Conservation (phyloP, 2,113 vertebrate genomes). For the Cyanistes caeruleus region DNA sequence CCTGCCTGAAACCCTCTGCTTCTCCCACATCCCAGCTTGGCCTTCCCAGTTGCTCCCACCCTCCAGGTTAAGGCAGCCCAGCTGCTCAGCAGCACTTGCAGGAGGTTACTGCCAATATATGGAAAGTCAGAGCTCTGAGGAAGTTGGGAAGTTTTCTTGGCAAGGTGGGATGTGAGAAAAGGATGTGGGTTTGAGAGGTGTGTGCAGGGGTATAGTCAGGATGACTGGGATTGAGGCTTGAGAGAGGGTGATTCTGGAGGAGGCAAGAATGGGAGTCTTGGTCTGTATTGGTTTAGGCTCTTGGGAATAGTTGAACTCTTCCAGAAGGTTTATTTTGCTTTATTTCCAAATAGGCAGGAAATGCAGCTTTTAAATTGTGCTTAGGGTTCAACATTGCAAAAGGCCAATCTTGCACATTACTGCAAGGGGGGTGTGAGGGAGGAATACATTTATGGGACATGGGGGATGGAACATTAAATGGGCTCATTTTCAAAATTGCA, state of each 20-base stretch:
- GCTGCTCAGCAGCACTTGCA: background rate
- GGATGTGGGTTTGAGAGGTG: background rate
- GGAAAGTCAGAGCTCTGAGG: background rate
- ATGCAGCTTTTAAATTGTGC: background rate
- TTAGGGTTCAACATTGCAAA: background rate
- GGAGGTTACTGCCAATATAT: background rate
- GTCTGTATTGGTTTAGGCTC: background rate
- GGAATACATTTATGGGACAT: background rate
- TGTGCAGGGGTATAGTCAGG: background rate
- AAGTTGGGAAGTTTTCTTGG: background rate
- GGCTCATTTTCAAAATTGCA: background rate
- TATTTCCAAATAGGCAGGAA: background rate
- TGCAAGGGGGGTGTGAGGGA: background rate
- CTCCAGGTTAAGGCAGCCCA: background rate
- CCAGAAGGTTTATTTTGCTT: background rate
- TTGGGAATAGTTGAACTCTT: background rate
- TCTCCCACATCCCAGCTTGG: accelerated
- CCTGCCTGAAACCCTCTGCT: background rate
- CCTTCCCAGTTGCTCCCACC: background rate
- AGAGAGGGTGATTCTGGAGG: background rate
- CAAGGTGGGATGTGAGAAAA: background rate
- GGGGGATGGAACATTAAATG: background rate
- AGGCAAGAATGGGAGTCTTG: background rate
- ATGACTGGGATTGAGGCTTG: background rate
- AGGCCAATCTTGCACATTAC: background rate